Percentiles rank a stretch among this genome's conserved stretches.
These are phyloP conservation scores for Australoheros scitulus DNA, from an alignment of 2,113 vertebrate species.

Conservation along the genomic window DNA sequence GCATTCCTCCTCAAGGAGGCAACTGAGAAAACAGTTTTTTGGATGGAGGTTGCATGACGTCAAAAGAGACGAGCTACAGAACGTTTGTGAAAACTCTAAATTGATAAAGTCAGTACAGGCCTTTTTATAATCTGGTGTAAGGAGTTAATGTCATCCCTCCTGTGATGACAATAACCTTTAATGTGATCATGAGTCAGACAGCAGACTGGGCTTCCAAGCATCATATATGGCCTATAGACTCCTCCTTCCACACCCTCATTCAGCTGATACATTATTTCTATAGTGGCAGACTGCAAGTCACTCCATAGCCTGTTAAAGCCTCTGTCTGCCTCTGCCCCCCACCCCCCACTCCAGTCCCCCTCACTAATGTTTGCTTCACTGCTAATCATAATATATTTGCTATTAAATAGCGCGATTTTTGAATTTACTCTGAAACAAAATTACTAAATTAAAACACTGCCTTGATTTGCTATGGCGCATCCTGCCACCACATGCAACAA, in stretches of 20 bases:
- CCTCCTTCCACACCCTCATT: conserved; percentile 40
- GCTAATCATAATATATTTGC: conserved; percentile 16
- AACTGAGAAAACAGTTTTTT: conserved; percentile 44
- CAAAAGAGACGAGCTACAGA: conserved; percentile 50
- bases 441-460: neutral
- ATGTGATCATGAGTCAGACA: conserved; percentile 53
- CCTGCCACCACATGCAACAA: conserved; percentile 3
- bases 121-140: conserved; percentile 33
- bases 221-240: conserved; percentile 15
- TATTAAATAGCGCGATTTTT: neutral
- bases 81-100: conserved; percentile 41
- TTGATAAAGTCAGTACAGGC: conserved; percentile 31
- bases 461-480: conserved; percentile 15
- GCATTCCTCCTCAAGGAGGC: conserved; percentile 51
- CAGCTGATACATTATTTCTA: conserved; percentile 47
- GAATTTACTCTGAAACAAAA: conserved; percentile 9
- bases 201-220: conserved; percentile 34
- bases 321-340: conserved; percentile 18
- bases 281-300: conserved; percentile 58
- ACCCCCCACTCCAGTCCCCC: neutral
- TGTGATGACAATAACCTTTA: conserved; percentile 66
- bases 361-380: conserved; percentile 5
- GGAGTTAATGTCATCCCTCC: conserved; percentile 57
- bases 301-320: conserved; percentile 42
- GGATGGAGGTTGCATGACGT: conserved; percentile 60